Evolutionary conservation across 2,113 vertebrate genomes (phyloP).

Genomic region (Cyanocitta stelleri): DNA sequence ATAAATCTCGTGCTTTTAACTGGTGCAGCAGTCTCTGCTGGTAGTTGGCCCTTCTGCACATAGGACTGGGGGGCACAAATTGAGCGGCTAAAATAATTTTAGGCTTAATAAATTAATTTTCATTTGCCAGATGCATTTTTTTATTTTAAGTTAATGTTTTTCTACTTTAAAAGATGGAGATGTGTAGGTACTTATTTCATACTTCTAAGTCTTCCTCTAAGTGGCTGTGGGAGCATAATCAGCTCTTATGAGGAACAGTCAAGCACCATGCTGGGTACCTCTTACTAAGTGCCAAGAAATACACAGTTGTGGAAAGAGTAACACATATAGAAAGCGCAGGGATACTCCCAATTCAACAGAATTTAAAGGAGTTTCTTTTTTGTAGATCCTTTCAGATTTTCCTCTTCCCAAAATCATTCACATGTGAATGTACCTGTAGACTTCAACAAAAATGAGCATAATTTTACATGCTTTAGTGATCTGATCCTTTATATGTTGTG

Average conservation of each 20-base stretch:
- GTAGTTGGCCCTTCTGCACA: neutral
- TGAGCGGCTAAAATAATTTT: neutral
- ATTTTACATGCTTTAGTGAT: neutral
- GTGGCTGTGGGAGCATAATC: neutral
- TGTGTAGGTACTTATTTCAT: neutral
- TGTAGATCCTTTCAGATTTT: neutral
- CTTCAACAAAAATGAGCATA: neutral
- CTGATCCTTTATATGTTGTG: neutral
- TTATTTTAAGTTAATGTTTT: neutral
- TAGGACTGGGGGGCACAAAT: neutral
- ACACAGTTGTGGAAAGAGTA: neutral
- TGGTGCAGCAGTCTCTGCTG: constrained; percentile 5
- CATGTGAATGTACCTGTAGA: neutral
- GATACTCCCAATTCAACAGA: neutral
- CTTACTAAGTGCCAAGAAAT: neutral
- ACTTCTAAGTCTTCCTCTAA: neutral
- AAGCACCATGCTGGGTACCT: neutral
- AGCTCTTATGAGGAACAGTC: neutral
- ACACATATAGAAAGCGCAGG: neutral
- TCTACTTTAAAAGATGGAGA: neutral
- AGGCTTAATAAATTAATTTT: neutral
- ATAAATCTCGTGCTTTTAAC: neutral
- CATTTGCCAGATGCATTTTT: neutral
- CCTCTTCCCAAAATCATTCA: neutral
- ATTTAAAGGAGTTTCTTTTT: neutral